Base-by-base conservation (phyloP, 2,888 invertebrate genomes). In the Byasa hedistus region DNA sequence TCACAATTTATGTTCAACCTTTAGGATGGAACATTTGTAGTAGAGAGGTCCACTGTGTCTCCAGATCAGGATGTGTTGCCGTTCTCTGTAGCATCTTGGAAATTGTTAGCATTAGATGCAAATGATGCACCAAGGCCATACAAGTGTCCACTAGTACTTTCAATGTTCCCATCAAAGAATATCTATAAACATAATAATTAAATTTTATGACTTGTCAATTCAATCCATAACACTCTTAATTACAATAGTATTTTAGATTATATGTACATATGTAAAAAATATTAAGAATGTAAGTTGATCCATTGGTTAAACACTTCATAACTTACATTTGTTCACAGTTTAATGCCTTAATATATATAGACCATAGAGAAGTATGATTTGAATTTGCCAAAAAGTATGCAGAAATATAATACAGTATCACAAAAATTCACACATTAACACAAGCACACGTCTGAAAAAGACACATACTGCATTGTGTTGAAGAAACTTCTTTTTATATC, bases 91-190 rank as follows among this genome's bases (percentile, higher is more conserved):
- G 94, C 83, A 54, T 90, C 89, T 74, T 95, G 95, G 81, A 95
- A 95, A 78, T 94, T 95, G 75, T 93, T 93, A 69, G 94, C 95
- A 70, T 96, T 96, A 57, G 95, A 94, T 64, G 96, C 94, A 84
- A 96, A 97, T 62, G 96, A 96, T 55, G 97, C 97, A 67, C 98
- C 98, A 74, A 99, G 93, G 58, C 98, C 98, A 83, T 98, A 99
- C 64, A 99, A 92, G 89, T 99, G 98, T 61, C 99, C 99, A 81
- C 98, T 98, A 54, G 96, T 96, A 91, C 98, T 98, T 85, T 99
- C 99, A 78, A 99, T 98, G 85, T 98, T 98, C 84, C 98, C 98
- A 89, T 99, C 98, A 85, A 98, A 98, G 89, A 98, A 98, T 95
- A 99, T 97, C 98, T 98, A 92, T 57, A n/a, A 61, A 54, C 15